phyloP scores from a whole-genome alignment of 2,113 vertebrate genomes.

The Brachyistius frenatus region DNA sequence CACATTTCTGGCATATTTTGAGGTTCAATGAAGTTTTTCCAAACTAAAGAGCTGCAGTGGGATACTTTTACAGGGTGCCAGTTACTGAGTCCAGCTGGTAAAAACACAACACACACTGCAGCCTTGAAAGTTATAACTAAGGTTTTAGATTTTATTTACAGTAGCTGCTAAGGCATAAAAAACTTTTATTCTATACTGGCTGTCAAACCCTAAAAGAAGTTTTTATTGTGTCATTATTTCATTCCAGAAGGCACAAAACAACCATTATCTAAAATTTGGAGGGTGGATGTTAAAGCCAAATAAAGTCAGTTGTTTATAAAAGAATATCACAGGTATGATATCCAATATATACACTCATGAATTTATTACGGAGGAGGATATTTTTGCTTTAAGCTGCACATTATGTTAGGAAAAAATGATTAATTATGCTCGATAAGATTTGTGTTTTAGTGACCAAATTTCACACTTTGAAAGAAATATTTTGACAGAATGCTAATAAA shows the following conservation, averaged over 20 bases:
- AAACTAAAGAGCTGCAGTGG: neutral
- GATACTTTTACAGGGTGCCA: neutral
- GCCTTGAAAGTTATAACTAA: conserved; percentile 9
- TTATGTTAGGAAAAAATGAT: neutral
- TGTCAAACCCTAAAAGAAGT: conserved; percentile 9
- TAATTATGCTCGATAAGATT: neutral
- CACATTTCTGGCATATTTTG: neutral
- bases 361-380: neutral
- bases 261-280: neutral
- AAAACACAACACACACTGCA: neutral
- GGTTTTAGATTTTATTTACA: conserved; percentile 25
- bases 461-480: neutral
- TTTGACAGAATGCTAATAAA: neutral
- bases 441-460: neutral
- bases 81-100: conserved; percentile 28
- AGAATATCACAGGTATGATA: conserved; percentile 1
- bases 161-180: conserved; percentile 17
- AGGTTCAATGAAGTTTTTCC: neutral
- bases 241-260: neutral
- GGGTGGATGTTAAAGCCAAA: neutral
- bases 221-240: neutral
- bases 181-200: conserved; percentile 6
- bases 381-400: neutral
- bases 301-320: neutral
- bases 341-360: neutral